phyloP scores from a whole-genome alignment of 2,113 vertebrate genomes.

The Henicopernis longicauda region DNA sequence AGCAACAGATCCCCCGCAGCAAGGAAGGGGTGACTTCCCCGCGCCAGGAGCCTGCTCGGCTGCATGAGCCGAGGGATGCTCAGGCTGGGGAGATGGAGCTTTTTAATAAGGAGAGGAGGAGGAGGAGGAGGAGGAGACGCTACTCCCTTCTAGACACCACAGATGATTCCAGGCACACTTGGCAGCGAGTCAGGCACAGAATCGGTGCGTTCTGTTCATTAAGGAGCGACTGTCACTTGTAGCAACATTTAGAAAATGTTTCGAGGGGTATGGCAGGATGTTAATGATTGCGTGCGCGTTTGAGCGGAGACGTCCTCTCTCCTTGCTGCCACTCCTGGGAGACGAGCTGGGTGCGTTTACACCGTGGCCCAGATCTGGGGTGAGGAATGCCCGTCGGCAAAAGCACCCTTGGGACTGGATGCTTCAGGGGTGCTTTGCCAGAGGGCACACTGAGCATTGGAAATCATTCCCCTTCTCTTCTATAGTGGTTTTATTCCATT shows the following conservation, averaged over 20 bases:
- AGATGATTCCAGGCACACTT: slow-evolving; percentile 50
- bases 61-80: neutral
- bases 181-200: slow-evolving; percentile 51
- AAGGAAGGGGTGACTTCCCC: neutral
- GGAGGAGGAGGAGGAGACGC: slow-evolving; percentile 40
- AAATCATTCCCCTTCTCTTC: neutral
- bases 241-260: neutral
- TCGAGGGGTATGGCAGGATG: neutral
- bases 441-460: accelerated
- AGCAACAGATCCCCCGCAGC: neutral
- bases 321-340: neutral
- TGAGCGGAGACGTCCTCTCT: neutral
- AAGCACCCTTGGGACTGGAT: accelerated
- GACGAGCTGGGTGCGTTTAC: accelerated
- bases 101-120: slow-evolving; percentile 19
- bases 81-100: neutral
- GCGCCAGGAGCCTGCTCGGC: accelerated
- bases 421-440: neutral
- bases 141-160: slow-evolving; percentile 56
- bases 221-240: slow-evolving; percentile 35
- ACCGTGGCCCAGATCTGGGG: accelerated
- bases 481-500: neutral
- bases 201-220: slow-evolving; percentile 37
- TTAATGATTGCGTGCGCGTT: neutral
- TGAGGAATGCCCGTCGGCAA: accelerated